Evolutionary conservation across 92 coral and sea anemone genomes (phyloP), one percentile per base, ranked within the genome.

Genomic region (Porites lobata): DNA sequence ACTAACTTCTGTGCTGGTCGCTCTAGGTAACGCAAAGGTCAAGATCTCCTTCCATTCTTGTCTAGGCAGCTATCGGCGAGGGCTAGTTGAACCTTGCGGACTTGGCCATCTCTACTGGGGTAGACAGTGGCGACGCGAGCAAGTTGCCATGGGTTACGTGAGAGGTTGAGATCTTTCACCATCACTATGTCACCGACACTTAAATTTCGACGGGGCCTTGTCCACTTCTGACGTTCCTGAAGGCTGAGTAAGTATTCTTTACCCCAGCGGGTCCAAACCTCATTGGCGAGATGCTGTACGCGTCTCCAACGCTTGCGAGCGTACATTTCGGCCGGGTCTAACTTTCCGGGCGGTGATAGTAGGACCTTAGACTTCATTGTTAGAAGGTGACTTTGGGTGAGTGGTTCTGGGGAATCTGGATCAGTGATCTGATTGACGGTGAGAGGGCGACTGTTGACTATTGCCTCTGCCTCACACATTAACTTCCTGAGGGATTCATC

Each of bases 401-500:
- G 87, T 4, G 87, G 87, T 26, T 75, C 64, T 10, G 47, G 67
- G n/a, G 22, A 50, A 8, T 82, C 87, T 68, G 87, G 67, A 68
- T 26, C 29, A 26, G 29, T 26, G 29, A 26, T 1, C 29, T 26
- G 29, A 26, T 26, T 26, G 29, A 26, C 75, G 13, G 85, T 80
- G 50, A 80, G 77, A 50, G 85, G 85, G 75, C 85, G 85, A 75
- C 85, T 24, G 73, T 80, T 80, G 75, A 80, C 59, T 62, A 80
- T 57, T 65, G 69, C 72, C 5, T 82, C 69, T 24, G 1, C 29
- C 29, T 26, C 29, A 26, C 29, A 26, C 29, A 26, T 26, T 26
- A 26, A 26, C 29, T 1, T 26, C 29, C 29, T 26, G 29, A 26
- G 29, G 29, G 29, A 26, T 26, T 26, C 29, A 26, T 26, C 29